Evolutionary conservation across 2,888 invertebrate genomes (phyloP).

Genomic region (Rhingia campestris): DNA sequence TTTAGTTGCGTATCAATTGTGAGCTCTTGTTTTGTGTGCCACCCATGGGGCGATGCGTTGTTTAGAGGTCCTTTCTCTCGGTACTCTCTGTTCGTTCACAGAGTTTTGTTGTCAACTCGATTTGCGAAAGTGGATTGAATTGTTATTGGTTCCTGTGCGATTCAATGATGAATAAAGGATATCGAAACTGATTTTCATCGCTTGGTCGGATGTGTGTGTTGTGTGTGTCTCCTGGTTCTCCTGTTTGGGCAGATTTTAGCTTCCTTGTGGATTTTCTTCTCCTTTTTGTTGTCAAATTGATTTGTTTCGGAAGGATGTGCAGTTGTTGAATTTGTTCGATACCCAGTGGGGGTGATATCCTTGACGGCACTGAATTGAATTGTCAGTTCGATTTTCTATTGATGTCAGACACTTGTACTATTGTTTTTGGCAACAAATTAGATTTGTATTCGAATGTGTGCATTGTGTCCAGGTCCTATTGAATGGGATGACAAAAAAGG

Average conservation of each 20-base stretch:
- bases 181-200: slow-evolving; percentile 72
- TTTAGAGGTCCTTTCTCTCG: slow-evolving; percentile 26
- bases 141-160: slow-evolving; percentile 55
- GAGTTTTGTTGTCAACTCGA: slow-evolving; percentile 46
- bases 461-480: neutral
- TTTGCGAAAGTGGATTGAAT: slow-evolving; percentile 67
- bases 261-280: slow-evolving; percentile 78
- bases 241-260: slow-evolving; percentile 79
- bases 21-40: slow-evolving; percentile 43
- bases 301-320: slow-evolving; percentile 62
- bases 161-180: slow-evolving; percentile 72
- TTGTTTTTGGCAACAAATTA: slow-evolving; percentile 11
- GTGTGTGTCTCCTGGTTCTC: slow-evolving; percentile 45
- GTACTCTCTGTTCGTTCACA: neutral
- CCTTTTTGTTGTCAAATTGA: slow-evolving; percentile 40
- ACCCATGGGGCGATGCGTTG: slow-evolving; percentile 59
- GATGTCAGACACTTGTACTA: neutral
- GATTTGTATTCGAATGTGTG: slow-evolving; percentile 1
- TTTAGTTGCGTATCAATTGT: slow-evolving; percentile 50
- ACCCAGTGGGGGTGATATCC: slow-evolving; percentile 60
- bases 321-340: slow-evolving; percentile 34
- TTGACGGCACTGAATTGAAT: slow-evolving; percentile 35
- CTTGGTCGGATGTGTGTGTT: slow-evolving; percentile 54
- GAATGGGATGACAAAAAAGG: too few species aligned
- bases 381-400: slow-evolving; percentile 5